Evolutionary conservation across 2,888 invertebrate species (phyloP), one percentile per base, ranked within the genome.

Genomic region (Aplocera efformata): DNA sequence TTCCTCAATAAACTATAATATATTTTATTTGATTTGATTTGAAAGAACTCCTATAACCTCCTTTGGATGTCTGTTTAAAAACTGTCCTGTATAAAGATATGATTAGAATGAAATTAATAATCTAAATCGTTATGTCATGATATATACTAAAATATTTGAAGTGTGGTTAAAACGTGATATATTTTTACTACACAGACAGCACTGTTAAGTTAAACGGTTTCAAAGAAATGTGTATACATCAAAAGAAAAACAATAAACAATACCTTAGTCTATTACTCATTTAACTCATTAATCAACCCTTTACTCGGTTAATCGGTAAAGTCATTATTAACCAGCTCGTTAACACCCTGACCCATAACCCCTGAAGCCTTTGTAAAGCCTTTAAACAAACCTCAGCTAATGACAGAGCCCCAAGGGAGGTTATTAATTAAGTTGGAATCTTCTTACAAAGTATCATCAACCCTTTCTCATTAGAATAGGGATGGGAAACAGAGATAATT

Each of bases 381-480:
- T 79, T 80, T 74, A 78, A 72, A 57, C 60, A 66, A 74, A 76
- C 75, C 71, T 67, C 71, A 64, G 65, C 66, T 79, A 82, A 84
- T 79, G 67, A 83, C 72, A 79, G 67, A 62, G 68, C 68, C 73
- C 67, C 58, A 53, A 67, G 75, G 79, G 80, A 64, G 72, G 72
- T 72, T 74, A 79, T 86, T 86, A 86, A 86, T 85, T 83, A 83
- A 75, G 69, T 60, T 64, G 67, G 76, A 74, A 77, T 79, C 78
- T 72, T 72, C 85, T 84, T 72, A 71, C 80, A 82, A 84, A 77
- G 77, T 82, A 84, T 80, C 78, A 79, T 76, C 80, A 81, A 80
- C 84, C 85, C 85, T 80, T 73, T 60, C 62, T 77, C 72, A 65
- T 69, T 71, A 67, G 67, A 57, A 51, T 38, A 50, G 52, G 20